Conservation (phyloP, 1,140 invertebrate genomes). For the Fopius arisanus region DNA sequence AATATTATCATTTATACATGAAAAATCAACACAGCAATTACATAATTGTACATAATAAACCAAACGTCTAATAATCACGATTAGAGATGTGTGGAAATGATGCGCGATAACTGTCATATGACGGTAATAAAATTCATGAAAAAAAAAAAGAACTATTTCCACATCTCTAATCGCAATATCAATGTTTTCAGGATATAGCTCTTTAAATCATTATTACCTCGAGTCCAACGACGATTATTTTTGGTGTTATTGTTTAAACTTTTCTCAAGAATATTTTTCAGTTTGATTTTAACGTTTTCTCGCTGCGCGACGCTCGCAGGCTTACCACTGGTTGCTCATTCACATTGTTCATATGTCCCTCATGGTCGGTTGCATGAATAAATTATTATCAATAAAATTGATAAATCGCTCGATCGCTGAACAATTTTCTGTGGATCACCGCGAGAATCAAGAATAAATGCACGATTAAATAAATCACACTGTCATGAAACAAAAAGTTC, state of each 20-base stretch:
- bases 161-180: too few relatives aligned
- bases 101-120: too few relatives aligned
- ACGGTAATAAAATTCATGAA: too few relatives aligned
- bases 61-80: conserved; percentile 44
- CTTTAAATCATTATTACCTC: conserved; percentile 11
- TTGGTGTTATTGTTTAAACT: conserved; percentile 32
- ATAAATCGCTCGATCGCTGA: neutral
- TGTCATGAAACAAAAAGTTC: too few relatives aligned
- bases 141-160: too few relatives aligned
- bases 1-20: neutral
- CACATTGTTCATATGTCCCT: conserved; percentile 42
- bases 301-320: conserved; percentile 58
- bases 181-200: conserved; percentile 33
- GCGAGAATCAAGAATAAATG: neutral
- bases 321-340: conserved; percentile 63
- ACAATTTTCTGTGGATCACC: neutral
- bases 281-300: conserved; percentile 52
- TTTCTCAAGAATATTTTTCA: conserved; percentile 15
- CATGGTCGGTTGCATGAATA: conserved; percentile 36
- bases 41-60: conserved; percentile 28
- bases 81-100: too few relatives aligned
- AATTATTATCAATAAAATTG: neutral
- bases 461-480: neutral
- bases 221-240: neutral
- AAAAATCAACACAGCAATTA: neutral